Conservation (phyloP, 2,888 invertebrate genomes). For the Nudaria mundana region DNA sequence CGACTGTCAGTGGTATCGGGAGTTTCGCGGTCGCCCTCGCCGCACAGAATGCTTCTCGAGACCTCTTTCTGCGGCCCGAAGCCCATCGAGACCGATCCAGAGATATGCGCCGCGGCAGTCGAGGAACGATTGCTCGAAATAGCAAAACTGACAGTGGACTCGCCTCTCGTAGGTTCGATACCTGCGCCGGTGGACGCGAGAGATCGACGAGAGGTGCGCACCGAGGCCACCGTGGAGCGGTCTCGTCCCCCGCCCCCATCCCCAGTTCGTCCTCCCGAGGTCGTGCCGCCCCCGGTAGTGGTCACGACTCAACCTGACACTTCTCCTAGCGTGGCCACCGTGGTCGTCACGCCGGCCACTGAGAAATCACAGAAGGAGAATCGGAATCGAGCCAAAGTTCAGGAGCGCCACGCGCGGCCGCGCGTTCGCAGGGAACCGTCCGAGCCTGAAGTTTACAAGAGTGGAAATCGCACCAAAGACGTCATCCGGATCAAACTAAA, state of each 20-base stretch:
- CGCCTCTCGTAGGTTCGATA: constrained; percentile 15
- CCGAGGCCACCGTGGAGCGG: constrained; percentile 60
- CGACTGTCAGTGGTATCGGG: constrained; percentile 74
- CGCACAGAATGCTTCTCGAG: constrained; percentile 94
- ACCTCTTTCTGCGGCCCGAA: constrained; percentile 95
- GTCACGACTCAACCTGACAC: constrained; percentile 15
- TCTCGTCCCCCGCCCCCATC: constrained; percentile 16
- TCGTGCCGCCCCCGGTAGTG: constrained; percentile 19
- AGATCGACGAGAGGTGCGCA: constrained; percentile 59
- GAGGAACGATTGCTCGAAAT: constrained; percentile 69
- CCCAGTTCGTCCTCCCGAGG: neutral
- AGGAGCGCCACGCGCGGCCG: constrained; percentile 56
- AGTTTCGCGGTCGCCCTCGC: constrained; percentile 89
- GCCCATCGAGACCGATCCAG: constrained; percentile 81
- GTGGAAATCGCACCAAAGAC: constrained; percentile 56
- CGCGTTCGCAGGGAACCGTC: constrained; percentile 52
- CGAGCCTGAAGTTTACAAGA: constrained; percentile 61
- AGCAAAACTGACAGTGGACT: constrained; percentile 42
- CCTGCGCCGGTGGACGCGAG: constrained; percentile 46
- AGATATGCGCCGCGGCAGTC: constrained; percentile 70
- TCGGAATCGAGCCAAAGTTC: constrained; percentile 49
- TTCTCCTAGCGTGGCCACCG: constrained; percentile 1
- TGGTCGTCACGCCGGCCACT: constrained; percentile 29
- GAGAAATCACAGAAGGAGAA: constrained; percentile 59
- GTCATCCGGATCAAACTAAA: constrained; percentile 85